Base-by-base conservation (phyloP, 2,797 vertebrate species). In the Discoglossus pictus region DNA sequence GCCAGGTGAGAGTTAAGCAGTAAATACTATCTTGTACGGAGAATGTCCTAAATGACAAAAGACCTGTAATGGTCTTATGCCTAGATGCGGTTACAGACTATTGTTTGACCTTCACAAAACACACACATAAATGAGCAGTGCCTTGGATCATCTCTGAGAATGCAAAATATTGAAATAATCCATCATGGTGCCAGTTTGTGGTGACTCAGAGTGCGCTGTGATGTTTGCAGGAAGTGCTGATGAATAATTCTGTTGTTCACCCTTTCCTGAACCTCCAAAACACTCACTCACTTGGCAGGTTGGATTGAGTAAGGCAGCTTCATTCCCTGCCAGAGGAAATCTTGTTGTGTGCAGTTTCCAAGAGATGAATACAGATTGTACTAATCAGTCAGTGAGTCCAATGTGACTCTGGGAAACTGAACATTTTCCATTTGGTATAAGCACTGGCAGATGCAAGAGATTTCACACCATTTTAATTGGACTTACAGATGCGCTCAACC, bases 161-260 rank as follows among this genome's bases (percentile, higher is more conserved):
- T 18, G 42, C 10, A 15, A 27, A 20, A 4, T 7, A 39, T 39
- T 23, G 53, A 17, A 53, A 21, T 27, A 13, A 60, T 61, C 23
- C 35, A 20, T 20, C 18, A 39, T 21, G 34, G 6, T 42, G 65
- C 17, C 35, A 34, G 20, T 16, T 40, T 61, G 6, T 18, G 15
- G 38, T 54, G 50, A 69, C 47, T 61, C 58, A 61, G 27, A 15
- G n/a, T 50, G 27, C 21, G 25, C 46, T n/a, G 44, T 11, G 17
- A 52, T 42, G 15, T 31, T 70, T 68, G 66, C 65, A 65, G 65
- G 72, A 74, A 59, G 65, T 46, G 20, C 13, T 21, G 24, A 61
- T 82, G 65, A 85, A 82, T 78, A 74, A 68, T 50, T 56, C 58
- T 78, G 78, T 81, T 84, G 74, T 83, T 80, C 76, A 53, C 51